Percentiles rank a stretch among this genome's conserved stretches.
phyloP scores from a whole-genome alignment of 2,113 vertebrate species.

The Phalacrocorax brasilianus region DNA sequence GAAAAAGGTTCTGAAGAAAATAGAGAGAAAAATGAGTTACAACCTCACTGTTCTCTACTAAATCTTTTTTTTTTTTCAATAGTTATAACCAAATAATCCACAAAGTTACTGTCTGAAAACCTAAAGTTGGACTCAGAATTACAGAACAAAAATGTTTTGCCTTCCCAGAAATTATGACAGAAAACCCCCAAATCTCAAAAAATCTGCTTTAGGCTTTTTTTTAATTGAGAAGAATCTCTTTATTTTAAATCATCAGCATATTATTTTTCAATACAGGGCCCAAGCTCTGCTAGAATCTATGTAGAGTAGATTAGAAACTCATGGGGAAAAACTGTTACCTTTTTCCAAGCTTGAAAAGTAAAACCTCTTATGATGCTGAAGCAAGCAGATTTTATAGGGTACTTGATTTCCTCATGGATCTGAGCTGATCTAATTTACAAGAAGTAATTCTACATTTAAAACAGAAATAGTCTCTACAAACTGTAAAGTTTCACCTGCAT shows the following conservation, averaged over 20 bases:
- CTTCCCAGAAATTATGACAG: background rate
- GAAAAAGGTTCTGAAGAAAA: background rate
- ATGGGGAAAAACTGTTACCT: background rate
- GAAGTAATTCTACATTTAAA: background rate
- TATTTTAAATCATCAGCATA: background rate
- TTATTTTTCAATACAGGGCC: background rate
- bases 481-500: background rate
- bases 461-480: background rate
- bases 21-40: background rate
- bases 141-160: background rate
- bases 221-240: background rate
- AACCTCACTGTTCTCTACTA: background rate
- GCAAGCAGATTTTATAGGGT: background rate
- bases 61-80: background rate
- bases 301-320: fast-evolving
- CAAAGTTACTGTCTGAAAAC: background rate
- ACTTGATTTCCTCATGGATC: background rate
- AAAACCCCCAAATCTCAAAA: background rate
- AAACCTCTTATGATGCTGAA: background rate
- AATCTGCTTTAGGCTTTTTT: background rate
- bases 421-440: background rate
- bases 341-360: background rate
- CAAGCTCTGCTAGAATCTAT: background rate
- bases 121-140: background rate
- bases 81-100: background rate